Base-by-base conservation (phyloP, 1,140 invertebrate genomes). In the Lepidotrigona ventralis region DNA sequence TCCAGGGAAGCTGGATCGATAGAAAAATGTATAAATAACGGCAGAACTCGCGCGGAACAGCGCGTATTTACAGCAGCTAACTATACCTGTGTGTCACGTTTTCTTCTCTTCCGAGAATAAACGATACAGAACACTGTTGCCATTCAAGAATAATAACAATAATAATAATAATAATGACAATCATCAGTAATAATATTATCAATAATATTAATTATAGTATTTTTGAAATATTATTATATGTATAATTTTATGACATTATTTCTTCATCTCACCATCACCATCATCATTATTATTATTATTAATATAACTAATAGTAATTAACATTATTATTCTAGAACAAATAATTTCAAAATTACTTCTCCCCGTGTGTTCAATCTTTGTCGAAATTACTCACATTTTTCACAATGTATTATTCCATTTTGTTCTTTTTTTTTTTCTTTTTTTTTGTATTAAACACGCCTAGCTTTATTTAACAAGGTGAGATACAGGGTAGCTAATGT, bases 401-500 rank as follows among this genome's bases (percentile, higher is more conserved):
- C 14, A 73, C 53, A 73, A 76, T 73, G 64, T 78, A 69, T 46
- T 81, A 2, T 82, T 80, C 71, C 79, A 4, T 15, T 39, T 23
- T 78, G 9, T 39, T 56, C 3, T 39, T 46, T 68, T 56, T 39
- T 81, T 63, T 23, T 33, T 51, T 75, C 73, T 74, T 29, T 88
- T 75, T 79, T 84, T 83, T 85, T 92, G 87, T 93, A 93, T 92
- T 94, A 94, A 94, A 94, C 92, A 94, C 91, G 92, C 93, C 93
- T 94, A 94, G 89, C 88, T 94, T 93, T 93, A 93, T 93, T 94
- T 90, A 93, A 90, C 91, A 93, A 93, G 90, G 91, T 93, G 91
- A 60, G 73, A 94, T 94, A 94, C 93, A 94, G 89, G 91, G 87
- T 92, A 91, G 89, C 90, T 90, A 91, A 92, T 91, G 88, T 88